phyloP scores from a whole-genome alignment of 2,888 invertebrate species.

The Xylophagus ater region DNA sequence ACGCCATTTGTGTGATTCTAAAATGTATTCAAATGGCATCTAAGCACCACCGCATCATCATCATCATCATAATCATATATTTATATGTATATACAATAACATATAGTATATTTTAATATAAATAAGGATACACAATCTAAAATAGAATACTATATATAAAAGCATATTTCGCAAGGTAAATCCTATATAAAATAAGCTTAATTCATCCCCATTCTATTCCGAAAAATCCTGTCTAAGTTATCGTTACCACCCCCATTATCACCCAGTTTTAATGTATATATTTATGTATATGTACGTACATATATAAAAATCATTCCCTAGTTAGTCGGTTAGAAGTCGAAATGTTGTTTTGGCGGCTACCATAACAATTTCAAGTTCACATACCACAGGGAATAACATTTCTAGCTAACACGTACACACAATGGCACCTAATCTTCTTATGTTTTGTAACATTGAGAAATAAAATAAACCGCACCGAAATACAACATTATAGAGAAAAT shows the following conservation, averaged over 20 bases:
- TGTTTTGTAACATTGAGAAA: too few species aligned
- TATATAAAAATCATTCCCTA: neutral
- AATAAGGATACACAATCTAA: too few species aligned
- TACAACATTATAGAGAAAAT: too few species aligned
- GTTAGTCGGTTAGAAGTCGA: slow-evolving; percentile 5
- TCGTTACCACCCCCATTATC: neutral
- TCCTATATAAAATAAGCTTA: slow-evolving; percentile 17
- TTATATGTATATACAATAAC: too few species aligned
- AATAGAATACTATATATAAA: too few species aligned
- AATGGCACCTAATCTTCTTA: slow-evolving; percentile 14
- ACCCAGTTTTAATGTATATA: too few species aligned
- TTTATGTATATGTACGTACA: too few species aligned
- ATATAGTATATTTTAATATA: too few species aligned
- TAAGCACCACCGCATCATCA: too few species aligned
- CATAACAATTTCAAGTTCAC: slow-evolving; percentile 17
- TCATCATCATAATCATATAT: too few species aligned
- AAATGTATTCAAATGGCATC: slow-evolving; percentile 14
- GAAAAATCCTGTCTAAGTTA: neutral
- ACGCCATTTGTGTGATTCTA: slow-evolving; percentile 16
- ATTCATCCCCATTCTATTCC: slow-evolving; percentile 11
- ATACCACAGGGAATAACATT: slow-evolving; percentile 8
- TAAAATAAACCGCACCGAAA: too few species aligned
- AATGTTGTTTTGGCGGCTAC: slow-evolving; percentile 15
- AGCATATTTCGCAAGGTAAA: slow-evolving; percentile 17
- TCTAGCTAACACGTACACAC: slow-evolving; percentile 4